Evolutionary conservation across 2,888 invertebrate genomes (phyloP), one percentile per base, ranked within the genome.

Genomic region (Aplocera efformata): DNA sequence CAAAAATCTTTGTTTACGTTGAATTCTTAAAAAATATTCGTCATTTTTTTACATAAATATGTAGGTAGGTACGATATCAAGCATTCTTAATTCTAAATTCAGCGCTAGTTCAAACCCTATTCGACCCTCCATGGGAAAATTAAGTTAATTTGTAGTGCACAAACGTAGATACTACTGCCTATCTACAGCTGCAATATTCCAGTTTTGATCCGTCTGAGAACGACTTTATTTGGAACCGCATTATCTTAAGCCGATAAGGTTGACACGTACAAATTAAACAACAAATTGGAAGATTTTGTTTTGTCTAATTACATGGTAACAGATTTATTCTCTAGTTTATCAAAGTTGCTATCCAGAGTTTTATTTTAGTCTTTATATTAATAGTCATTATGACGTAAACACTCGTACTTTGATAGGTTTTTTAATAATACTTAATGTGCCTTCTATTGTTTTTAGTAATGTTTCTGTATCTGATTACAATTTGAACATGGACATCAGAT

Each of bases 301-400:
- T 34, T 41, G 48, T 44, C 47, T 54, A 49, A 42, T 53, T 42
- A 51, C 50, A 40, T 53, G 42, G 53, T 41, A 53, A 53, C 53
- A 42, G 24, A 28, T 30, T 36, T 21, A 32, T 40, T 20, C 7
- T 8, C 7, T 32, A 21, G 21, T 47, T 17, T 49, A 47, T 48
- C 45, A 32, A 46, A 50, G 36, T 41, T 41, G 35, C 35, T 24
- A 28, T 21, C 31, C 24, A 32, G 32, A 4, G n/a, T 10, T 32
- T 22, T 29, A 32, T 32, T 43, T 43, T 42, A 8, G 32, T 17
- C 13, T 28, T 28, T 7, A 10, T n/a, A 30, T 33, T 27, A 32
- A 26, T 7, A 26, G 26, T 26, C 7, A 9, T 11, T 17, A 10
- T 28, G 20, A 38, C 10, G 10, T 28, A 32, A 32, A 13, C 10